These are phyloP conservation scores for Pelecanus crispus DNA, from an alignment of 2,113 vertebrate species.

Conservation along the genomic window DNA sequence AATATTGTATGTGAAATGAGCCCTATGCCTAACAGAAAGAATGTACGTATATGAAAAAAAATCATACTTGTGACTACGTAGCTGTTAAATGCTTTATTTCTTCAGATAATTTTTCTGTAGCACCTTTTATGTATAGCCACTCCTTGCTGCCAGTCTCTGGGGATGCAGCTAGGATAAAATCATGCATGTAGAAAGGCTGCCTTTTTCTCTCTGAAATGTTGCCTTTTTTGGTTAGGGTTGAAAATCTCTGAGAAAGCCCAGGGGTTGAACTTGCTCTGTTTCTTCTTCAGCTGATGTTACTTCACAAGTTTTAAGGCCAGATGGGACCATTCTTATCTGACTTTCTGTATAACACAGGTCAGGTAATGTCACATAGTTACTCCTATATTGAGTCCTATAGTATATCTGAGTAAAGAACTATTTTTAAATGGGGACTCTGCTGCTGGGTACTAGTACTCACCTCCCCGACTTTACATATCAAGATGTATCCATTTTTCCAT, in stretches of 20 bases:
- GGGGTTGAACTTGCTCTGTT: constrained; percentile 50
- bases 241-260: constrained; percentile 48
- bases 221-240: constrained; percentile 52
- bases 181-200: constrained; percentile 36
- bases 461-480: background rate
- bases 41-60: background rate
- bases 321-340: constrained; percentile 58
- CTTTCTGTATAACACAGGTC: constrained; percentile 58
- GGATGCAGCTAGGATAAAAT: background rate
- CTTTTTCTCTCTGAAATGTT: constrained; percentile 46
- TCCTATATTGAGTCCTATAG: constrained; percentile 43
- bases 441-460: constrained; percentile 25
- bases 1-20: background rate
- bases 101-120: constrained; percentile 7
- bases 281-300: constrained; percentile 63
- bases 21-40: background rate
- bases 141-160: constrained; percentile 4
- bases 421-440: constrained; percentile 32
- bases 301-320: constrained; percentile 60
- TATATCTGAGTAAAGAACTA: constrained; percentile 20
- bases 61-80: background rate
- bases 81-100: background rate
- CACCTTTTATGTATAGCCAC: background rate
- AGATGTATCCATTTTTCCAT: constrained; percentile 49
- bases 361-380: constrained; percentile 56